A percentile compares a stretch with the other conserved stretches of the same genome.
Evolutionary conservation across 2,797 vertebrate species (phyloP).

Genomic region (Enteromius argenteus): DNA sequence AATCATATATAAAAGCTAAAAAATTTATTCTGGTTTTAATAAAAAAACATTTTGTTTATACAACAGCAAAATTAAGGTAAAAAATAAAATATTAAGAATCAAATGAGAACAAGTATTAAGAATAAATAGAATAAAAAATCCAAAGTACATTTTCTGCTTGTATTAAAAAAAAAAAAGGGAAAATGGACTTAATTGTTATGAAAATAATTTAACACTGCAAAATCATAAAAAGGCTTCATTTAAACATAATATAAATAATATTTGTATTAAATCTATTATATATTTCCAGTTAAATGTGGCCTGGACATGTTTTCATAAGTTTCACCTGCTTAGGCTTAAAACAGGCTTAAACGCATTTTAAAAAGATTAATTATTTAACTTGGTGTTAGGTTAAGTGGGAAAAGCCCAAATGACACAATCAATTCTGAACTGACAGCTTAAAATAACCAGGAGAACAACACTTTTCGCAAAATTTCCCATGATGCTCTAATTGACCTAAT

Average conservation of each 20-base stretch:
- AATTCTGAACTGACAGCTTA: background rate
- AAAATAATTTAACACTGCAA: background rate
- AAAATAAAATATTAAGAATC: background rate
- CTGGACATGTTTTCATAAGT: background rate
- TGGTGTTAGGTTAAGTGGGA: background rate
- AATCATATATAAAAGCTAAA: background rate
- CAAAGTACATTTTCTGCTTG: background rate
- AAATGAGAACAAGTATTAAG: background rate
- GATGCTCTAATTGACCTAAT: background rate
- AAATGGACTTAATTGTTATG: background rate
- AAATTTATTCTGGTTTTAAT: background rate
- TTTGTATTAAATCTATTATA: background rate
- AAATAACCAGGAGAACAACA: background rate
- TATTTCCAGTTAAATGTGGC: background rate
- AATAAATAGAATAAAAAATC: background rate
- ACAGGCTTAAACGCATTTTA: conserved; percentile 5
- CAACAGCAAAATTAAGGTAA: background rate
- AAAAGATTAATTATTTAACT: background rate
- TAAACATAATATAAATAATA: background rate
- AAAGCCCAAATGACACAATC: background rate
- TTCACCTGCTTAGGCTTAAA: background rate
- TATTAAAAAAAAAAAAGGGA: background rate
- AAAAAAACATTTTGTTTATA: background rate
- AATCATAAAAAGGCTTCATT: background rate
- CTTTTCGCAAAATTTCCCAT: background rate